A percentile compares a stretch with the other conserved stretches of the same genome.
Evolutionary conservation across 2,888 invertebrate genomes (phyloP).

Genomic region (Leptopilina syphax): DNA sequence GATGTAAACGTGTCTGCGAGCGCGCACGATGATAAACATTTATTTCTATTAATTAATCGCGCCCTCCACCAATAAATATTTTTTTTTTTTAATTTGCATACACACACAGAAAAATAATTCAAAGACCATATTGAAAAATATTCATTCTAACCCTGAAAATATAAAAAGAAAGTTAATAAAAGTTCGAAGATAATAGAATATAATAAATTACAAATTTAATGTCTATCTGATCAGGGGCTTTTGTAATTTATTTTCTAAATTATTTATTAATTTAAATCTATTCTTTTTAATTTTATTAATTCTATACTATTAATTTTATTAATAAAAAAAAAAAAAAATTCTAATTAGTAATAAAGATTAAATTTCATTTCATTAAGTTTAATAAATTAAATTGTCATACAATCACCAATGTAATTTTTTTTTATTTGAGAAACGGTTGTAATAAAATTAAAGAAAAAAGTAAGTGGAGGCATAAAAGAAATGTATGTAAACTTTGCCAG

Average conservation of each 20-base stretch:
- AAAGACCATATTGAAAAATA: no score
- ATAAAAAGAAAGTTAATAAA: neutral
- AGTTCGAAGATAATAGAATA: no score
- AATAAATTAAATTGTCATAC: no score
- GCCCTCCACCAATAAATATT: neutral
- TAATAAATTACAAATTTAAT: no score
- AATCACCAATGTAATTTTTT: neutral
- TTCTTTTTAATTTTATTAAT: no score
- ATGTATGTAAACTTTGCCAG: neutral
- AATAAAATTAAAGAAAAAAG: neutral
- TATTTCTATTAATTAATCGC: neutral
- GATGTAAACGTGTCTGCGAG: constrained; percentile 28
- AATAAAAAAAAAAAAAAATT: no score
- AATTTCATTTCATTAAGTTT: neutral
- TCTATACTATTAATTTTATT: no score
- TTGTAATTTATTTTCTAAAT: no score
- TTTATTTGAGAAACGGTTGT: neutral
- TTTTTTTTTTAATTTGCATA: neutral
- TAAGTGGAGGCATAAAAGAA: neutral
- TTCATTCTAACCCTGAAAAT: neutral
- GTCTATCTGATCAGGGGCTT: no score
- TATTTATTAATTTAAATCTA: no score
- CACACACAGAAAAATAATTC: constrained; percentile 4
- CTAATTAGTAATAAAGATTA: no score
- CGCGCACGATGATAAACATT: constrained; percentile 27